Evolutionary conservation across 2,797 vertebrate species (phyloP).

Genomic region (Falco biarmicus): DNA sequence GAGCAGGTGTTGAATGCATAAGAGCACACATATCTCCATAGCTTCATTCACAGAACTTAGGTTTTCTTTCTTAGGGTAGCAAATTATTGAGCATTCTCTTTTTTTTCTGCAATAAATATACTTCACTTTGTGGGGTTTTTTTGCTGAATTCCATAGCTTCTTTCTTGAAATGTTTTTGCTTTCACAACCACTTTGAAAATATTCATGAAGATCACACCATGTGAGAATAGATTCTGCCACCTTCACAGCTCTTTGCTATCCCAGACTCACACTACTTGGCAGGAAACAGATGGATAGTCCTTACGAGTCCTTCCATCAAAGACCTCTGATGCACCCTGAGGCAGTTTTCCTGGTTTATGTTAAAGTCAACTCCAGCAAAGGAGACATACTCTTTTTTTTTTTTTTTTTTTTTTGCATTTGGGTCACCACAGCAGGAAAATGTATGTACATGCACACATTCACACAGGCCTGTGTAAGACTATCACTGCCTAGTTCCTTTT

Average conservation of each 20-base stretch:
- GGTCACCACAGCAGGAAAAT: background rate
- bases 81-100: background rate
- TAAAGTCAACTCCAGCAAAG: background rate
- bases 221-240: conserved; percentile 34
- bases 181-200: conserved; percentile 10
- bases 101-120: background rate
- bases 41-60: background rate
- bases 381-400: background rate
- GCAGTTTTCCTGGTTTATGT: background rate
- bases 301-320: conserved; percentile 26
- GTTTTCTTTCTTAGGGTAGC: background rate
- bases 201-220: background rate
- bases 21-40: background rate
- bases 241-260: conserved; percentile 16
- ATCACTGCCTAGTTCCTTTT: background rate
- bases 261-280: conserved; percentile 37
- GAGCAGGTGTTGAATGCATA: background rate
- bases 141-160: background rate
- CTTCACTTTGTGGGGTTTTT: background rate
- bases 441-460: rapidly evolving
- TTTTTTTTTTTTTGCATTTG: background rate
- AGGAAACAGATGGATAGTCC: conserved; percentile 44
- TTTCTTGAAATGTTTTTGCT: background rate
- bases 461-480: background rate
- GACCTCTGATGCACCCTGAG: conserved; percentile 6